These are phyloP conservation scores for Drosophila falleni DNA, from an alignment of 2,888 invertebrate species.

Conservation along the genomic window DNA sequence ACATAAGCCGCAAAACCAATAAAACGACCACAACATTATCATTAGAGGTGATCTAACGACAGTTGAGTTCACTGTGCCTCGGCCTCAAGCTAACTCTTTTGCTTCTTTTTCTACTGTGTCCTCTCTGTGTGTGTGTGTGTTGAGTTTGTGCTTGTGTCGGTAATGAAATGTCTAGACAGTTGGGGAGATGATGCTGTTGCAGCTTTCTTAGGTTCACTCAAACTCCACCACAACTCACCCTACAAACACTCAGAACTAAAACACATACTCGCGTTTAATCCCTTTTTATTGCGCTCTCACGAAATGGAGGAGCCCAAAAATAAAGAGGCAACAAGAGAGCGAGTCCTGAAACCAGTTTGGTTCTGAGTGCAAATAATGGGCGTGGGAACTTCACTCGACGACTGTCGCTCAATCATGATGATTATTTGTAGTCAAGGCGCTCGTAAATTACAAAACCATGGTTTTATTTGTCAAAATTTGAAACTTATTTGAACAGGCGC, in stretches of 20 bases:
- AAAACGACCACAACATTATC: constrained; percentile 37
- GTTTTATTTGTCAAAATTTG: constrained; percentile 86
- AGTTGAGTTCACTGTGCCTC: constrained; percentile 44
- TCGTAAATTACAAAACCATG: constrained; percentile 85
- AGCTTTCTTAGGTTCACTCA: constrained; percentile 64
- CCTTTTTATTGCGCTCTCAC: constrained; percentile 73
- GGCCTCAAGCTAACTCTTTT: constrained; percentile 18
- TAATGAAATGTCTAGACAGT: constrained; percentile 79
- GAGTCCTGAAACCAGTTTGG: constrained; percentile 47
- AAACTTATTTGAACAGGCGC: constrained; percentile 85
- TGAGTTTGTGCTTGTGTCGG: constrained; percentile 55
- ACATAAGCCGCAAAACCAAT: constrained; percentile 37
- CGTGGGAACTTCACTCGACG: constrained; percentile 48
- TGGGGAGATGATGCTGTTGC: constrained; percentile 61
- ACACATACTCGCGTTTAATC: constrained; percentile 58
- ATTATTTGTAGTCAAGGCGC: constrained; percentile 26
- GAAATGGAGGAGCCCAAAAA: constrained; percentile 31
- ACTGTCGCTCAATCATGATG: constrained; percentile 68
- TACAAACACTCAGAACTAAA: constrained; percentile 13
- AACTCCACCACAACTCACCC: constrained; percentile 18
- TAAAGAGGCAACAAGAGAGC: constrained; percentile 6
- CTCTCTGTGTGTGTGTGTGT: constrained; percentile 45
- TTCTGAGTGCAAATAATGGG: constrained; percentile 48
- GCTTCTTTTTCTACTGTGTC: constrained; percentile 28
- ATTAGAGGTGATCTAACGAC: constrained; percentile 34